Conservation (phyloP, 2,113 vertebrate species). For the Psammodynastes pulverulentus region DNA sequence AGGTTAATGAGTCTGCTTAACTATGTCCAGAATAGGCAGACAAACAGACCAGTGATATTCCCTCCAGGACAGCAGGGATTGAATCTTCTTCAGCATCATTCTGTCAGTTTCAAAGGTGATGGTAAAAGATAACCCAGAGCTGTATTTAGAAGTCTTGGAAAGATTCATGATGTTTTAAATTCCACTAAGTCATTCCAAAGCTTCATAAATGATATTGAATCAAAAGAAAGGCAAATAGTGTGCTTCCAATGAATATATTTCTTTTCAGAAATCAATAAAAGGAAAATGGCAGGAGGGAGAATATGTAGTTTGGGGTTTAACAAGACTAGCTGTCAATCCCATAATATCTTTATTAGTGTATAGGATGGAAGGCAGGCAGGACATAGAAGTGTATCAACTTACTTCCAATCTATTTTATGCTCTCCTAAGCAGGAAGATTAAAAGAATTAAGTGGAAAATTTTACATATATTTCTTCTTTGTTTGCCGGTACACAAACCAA, state of each 20-base stretch:
- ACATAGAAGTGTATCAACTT: background rate
- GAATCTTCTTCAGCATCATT: background rate
- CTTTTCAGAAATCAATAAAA: background rate
- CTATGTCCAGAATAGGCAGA: background rate
- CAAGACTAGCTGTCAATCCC: background rate
- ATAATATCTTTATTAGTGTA: background rate
- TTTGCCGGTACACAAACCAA: background rate
- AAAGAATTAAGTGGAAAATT: background rate
- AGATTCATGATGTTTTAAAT: background rate
- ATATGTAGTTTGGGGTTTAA: background rate
- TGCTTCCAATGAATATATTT: too few relatives aligned
- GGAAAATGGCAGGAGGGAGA: background rate
- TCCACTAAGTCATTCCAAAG: background rate
- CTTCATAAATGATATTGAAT: background rate
- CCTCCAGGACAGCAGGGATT: too few relatives aligned
- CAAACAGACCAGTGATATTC: background rate
- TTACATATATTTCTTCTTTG: background rate
- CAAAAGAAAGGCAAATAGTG: background rate
- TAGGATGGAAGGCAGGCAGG: background rate
- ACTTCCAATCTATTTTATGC: background rate
- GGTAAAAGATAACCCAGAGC: background rate
- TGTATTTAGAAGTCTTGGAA: background rate
- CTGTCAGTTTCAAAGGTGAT: rapidly evolving
- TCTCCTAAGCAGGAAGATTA: background rate
- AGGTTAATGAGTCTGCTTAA: constrained; percentile 21